Evolutionary conservation across 1,140 invertebrate species (phyloP), one percentile per base, ranked within the genome.

Genomic region (Apolygus lucorum): DNA sequence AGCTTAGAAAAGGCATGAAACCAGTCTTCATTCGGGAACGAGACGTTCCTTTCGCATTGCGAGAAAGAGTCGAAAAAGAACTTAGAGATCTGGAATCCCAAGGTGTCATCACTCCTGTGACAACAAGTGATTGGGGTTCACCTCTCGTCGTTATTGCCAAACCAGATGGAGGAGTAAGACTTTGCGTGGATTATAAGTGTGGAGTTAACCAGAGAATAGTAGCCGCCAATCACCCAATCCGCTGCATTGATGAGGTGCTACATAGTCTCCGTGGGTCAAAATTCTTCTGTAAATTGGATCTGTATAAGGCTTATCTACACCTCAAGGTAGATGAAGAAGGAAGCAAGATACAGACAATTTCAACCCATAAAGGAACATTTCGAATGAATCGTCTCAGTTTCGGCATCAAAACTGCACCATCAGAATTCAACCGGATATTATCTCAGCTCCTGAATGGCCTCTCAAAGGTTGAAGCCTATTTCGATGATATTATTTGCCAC

Each of bases 161-260:
- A 73, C 54, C 73, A 22, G 72, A 78, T 68, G 75, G 75, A 52
- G 69, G 28, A 21, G 74, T 81, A 14, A 70, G 77, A 11, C 76
- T 84, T 28, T 82, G 81, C 72, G 77, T 75, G 0, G 81, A 84
- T 75, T 84, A 80, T 75, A 79, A 81, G 72, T 72, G 73, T 2
- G 29, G 63, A 1, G 66, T 82, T 2, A 74, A 72, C 54, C 25
- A 14, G 0, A 68, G 25, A 28, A 13, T 68, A 1, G 24, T 68
- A 13, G 1, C 67, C 2, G 24, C 67, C 2, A 68, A 68, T 27
- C 26, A 26, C n/a, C 67, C 4, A 25, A 68, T 68, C n/a, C 22
- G 24, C 8, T 2, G 11, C 2, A 54, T 68, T 13, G 67, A 52
- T 26, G 67, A 54, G 4, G 49, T 68, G 0, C 25, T 68, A 54